Base-by-base conservation (phyloP, 2,888 invertebrate genomes). In the Drosophila nr. medialis region DNA sequence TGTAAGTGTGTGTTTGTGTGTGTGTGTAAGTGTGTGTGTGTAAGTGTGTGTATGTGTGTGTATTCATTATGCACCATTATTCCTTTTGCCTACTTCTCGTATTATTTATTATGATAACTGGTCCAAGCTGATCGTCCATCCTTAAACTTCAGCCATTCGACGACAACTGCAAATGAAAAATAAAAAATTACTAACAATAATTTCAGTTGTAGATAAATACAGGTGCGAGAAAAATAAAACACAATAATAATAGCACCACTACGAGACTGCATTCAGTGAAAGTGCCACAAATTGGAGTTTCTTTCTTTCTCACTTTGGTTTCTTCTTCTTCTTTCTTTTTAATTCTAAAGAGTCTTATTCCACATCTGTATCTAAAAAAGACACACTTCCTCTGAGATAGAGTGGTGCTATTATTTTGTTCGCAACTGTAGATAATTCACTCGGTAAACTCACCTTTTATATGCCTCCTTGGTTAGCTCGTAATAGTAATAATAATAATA, bases 401-500 rank as follows among this genome's bases (percentile, higher is more conserved):
- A 45, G 21, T 21, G 45, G 13, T 45, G 45, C 21, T 45, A 21
- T 45, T 45, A 21, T 45, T 24, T 24, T 15, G 21, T 2, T 6
- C 21, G 45, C 21, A 45, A 15, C 15, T 21, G 45, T 45, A 21
- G 21, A 24, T 45, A 21, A 7, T 21, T 4, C 4, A 15, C 4
- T 15, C 45, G 24, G 45, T 24, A 8, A 24, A 75, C 72, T 77
- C 32, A 85, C 85, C 85, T 89, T 77, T 73, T 66, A 61, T 79
- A 75, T 84, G 90, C 89, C 90, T 90, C 90, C 85, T 90, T 89
- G 82, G 72, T 84, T 81, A 73, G 81, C 70, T 81, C 62, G 66
- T 74, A 72, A 27, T 24, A 49, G 49, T 38, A 38, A 3, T 38
- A 38, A 27, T 36, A 36, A 27, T 54, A 66, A 86, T 83, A 74